Evolutionary conservation across 2,888 invertebrate genomes (phyloP).

Genomic region (Masnerella sp.): DNA sequence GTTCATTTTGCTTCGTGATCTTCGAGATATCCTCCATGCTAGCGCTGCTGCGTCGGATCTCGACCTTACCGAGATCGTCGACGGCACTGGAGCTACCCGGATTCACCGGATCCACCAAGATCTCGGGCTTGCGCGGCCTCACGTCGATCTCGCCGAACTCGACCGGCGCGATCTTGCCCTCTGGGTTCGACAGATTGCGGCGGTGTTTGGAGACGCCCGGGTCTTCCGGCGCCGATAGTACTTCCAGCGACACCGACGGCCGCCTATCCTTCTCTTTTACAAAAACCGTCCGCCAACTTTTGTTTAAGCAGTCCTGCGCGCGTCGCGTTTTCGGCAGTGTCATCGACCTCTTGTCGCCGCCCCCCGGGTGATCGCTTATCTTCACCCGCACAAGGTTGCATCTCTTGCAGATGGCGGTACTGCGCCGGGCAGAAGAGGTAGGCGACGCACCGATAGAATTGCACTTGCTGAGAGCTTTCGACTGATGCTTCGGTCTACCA

Average conservation of each 20-base stretch:
- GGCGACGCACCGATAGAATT: slow-evolving; percentile 66
- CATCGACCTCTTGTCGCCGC: slow-evolving; percentile 73
- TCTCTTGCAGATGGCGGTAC: slow-evolving; percentile 69
- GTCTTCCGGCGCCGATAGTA: slow-evolving; percentile 65
- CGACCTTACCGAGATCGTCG: slow-evolving; percentile 69
- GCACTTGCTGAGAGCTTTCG: slow-evolving; percentile 69
- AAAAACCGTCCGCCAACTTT: slow-evolving; percentile 74
- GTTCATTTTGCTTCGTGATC: slow-evolving; percentile 73
- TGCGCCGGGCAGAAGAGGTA: slow-evolving; percentile 57
- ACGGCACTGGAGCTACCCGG: slow-evolving; percentile 66
- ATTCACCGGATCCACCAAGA: slow-evolving; percentile 67
- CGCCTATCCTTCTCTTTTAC: slow-evolving; percentile 71
- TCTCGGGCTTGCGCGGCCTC: slow-evolving; percentile 68
- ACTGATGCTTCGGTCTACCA: slow-evolving; percentile 64
- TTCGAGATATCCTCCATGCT: slow-evolving; percentile 77
- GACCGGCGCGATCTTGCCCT: slow-evolving; percentile 65
- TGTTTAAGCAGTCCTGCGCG: slow-evolving; percentile 72
- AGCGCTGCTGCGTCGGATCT: slow-evolving; percentile 74
- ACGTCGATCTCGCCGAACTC: slow-evolving; percentile 71
- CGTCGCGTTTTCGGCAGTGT: slow-evolving; percentile 74
- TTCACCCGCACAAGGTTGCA: slow-evolving; percentile 70
- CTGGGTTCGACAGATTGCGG: slow-evolving; percentile 73
- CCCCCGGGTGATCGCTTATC: slow-evolving; percentile 64
- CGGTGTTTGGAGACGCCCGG: slow-evolving; percentile 66
- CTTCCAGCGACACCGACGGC: slow-evolving; percentile 74